These are phyloP conservation scores for Antheraea pernyi DNA, from an alignment of 1,140 invertebrate species.

Conservation along the genomic window DNA sequence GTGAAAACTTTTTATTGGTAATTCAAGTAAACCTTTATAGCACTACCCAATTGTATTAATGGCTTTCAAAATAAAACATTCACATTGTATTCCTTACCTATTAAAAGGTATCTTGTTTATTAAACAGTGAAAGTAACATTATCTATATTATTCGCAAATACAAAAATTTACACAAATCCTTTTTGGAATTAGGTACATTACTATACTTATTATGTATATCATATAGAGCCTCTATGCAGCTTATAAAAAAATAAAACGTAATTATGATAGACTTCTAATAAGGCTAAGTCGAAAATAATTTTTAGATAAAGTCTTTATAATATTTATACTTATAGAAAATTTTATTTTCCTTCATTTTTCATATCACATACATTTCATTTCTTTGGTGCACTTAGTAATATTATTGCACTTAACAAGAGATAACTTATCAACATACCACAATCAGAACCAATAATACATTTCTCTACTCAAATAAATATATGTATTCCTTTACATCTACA, in stretches of 20 bases:
- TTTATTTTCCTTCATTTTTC: conserved; percentile 25
- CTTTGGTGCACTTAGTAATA: conserved; percentile 44
- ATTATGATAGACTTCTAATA: conserved; percentile 22
- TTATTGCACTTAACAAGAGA: conserved; percentile 34
- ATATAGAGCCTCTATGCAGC: not conserved
- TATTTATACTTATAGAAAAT: conserved; percentile 2
- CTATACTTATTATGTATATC: not conserved
- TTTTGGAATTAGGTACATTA: not conserved
- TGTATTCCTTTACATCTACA: too few relatives aligned
- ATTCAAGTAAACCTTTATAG: too few relatives aligned
- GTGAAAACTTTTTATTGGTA: too few relatives aligned
- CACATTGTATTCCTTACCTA: not conserved
- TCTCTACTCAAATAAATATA: not conserved
- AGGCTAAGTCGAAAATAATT: conserved; percentile 19
- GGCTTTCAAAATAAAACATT: not conserved
- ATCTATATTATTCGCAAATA: not conserved
- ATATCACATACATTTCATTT: conserved; percentile 58
- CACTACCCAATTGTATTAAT: not conserved
- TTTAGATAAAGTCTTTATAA: not conserved
- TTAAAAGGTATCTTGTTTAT: not conserved
- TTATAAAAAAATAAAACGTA: not conserved
- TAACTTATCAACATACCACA: conserved; percentile 25
- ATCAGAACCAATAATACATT: conserved; percentile 9
- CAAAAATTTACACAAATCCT: not conserved
- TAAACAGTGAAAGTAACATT: conserved; percentile 1